phyloP scores from a whole-genome alignment of 1,140 invertebrate genomes.

The Philotrypesis tridentata region DNA sequence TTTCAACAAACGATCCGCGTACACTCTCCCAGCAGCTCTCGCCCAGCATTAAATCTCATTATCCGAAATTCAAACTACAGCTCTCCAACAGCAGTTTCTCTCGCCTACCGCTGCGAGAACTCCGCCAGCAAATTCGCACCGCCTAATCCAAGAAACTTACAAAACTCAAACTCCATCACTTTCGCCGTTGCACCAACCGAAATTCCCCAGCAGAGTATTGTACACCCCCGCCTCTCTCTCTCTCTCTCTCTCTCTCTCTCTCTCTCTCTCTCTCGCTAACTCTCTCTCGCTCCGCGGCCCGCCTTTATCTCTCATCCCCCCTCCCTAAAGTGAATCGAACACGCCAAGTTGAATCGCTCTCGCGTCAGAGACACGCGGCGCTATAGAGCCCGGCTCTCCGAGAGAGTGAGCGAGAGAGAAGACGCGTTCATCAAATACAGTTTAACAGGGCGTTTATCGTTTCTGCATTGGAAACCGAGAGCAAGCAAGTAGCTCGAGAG shows the following conservation, averaged over 20 bases:
- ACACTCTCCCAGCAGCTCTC: neutral
- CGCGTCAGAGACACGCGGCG: slow-evolving; percentile 19
- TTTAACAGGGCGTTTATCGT: slow-evolving; percentile 68
- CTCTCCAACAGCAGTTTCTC: neutral
- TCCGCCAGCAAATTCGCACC: neutral
- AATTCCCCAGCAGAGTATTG: slow-evolving; percentile 31
- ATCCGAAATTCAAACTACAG: neutral
- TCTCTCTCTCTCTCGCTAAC: slow-evolving; percentile 29
- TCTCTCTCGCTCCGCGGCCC: slow-evolving; percentile 24
- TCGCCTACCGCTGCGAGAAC: neutral
- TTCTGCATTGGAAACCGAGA: slow-evolving; percentile 59
- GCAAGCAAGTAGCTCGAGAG: slow-evolving; percentile 1
- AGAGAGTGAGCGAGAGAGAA: too few relatives aligned
- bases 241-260: slow-evolving; percentile 32
- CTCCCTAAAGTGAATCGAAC: neutral
- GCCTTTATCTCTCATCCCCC: slow-evolving; percentile 13
- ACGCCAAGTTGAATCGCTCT: slow-evolving; percentile 6
- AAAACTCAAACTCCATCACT: slow-evolving; percentile 18
- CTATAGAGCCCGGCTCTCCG: slow-evolving; percentile 12
- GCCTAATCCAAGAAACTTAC: slow-evolving; percentile 25
- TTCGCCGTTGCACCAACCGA: neutral
- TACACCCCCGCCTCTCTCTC: neutral
- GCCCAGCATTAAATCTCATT: neutral
- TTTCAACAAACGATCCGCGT: neutral
- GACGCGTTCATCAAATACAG: slow-evolving; percentile 65